A percentile compares a stretch with the other conserved stretches of the same genome.
Conservation (phyloP, 2,797 vertebrate species). For the Intellagama lesueurii region DNA sequence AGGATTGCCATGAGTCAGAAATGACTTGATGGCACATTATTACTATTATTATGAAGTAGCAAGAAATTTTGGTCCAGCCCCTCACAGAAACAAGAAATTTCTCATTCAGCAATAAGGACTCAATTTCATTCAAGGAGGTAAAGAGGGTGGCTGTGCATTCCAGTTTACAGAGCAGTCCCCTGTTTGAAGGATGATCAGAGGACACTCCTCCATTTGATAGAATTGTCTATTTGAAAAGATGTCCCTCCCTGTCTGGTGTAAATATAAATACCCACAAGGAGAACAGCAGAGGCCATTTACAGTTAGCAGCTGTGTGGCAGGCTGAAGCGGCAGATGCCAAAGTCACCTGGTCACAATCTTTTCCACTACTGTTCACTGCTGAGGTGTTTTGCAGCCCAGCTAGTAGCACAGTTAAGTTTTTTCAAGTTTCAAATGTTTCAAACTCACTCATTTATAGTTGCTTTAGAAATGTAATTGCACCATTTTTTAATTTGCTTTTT, state of each 20-base stretch:
- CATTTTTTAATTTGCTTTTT: too few species aligned
- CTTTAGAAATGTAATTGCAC: too few species aligned
- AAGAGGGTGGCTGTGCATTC: background rate
- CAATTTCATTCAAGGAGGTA: background rate
- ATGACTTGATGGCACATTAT: too few species aligned
- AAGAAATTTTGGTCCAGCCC: background rate
- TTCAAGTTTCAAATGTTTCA: too few species aligned
- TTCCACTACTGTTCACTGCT: too few species aligned
- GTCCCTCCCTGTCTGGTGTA: background rate
- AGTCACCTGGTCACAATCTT: too few species aligned
- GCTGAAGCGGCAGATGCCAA: too few species aligned
- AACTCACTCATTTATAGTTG: too few species aligned
- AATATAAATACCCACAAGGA: background rate
- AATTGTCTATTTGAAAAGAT: background rate
- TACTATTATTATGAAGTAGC: background rate
- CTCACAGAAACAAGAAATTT: background rate
- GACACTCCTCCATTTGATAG: background rate
- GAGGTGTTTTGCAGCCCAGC: too few species aligned
- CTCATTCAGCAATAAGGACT: background rate
- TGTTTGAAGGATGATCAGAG: background rate
- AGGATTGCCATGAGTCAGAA: too few species aligned
- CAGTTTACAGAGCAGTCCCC: background rate
- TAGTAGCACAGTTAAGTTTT: too few species aligned
- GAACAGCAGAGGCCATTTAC: background rate
- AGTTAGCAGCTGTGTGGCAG: background rate